These are phyloP conservation scores for Conus canariensis DNA, from an alignment of 2,888 invertebrate species.

Conservation along the genomic window DNA sequence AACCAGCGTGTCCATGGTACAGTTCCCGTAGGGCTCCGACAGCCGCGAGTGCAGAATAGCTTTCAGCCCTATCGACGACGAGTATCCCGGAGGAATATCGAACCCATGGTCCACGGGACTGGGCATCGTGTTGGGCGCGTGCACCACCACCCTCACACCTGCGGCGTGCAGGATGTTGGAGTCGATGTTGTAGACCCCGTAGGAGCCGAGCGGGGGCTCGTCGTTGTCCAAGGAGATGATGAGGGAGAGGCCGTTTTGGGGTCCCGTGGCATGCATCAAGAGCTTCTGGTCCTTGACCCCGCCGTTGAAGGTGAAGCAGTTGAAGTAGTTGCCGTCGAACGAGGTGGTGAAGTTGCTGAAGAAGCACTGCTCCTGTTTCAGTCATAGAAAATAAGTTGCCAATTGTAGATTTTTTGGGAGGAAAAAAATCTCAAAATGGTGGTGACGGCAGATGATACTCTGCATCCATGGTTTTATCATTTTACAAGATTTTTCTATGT, in stretches of 20 bases:
- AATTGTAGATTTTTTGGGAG: no score
- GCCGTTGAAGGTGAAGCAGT: constrained; percentile 75
- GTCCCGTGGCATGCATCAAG: constrained; percentile 72
- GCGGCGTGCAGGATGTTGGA: constrained; percentile 73
- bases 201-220: constrained; percentile 67
- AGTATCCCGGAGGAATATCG: constrained; percentile 75
- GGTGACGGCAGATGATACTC: no score
- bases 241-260: constrained; percentile 72
- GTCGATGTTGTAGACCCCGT: constrained; percentile 69
- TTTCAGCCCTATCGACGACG: constrained; percentile 72
- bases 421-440: no score
- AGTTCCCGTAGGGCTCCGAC: constrained; percentile 71
- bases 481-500: no score
- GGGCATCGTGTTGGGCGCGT: constrained; percentile 74
- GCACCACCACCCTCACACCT: constrained; percentile 73
- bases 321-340: constrained; percentile 73
- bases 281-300: constrained; percentile 60
- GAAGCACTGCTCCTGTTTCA: constrained; percentile 56
- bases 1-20: constrained; percentile 61
- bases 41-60: constrained; percentile 66
- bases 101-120: constrained; percentile 75
- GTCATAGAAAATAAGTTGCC: no score
- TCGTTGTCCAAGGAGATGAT: constrained; percentile 74
- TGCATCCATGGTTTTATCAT: no score
- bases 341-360: constrained; percentile 66